Evolutionary conservation across 2,113 vertebrate genomes (phyloP).

Genomic region (Chaenogobius annularis): DNA sequence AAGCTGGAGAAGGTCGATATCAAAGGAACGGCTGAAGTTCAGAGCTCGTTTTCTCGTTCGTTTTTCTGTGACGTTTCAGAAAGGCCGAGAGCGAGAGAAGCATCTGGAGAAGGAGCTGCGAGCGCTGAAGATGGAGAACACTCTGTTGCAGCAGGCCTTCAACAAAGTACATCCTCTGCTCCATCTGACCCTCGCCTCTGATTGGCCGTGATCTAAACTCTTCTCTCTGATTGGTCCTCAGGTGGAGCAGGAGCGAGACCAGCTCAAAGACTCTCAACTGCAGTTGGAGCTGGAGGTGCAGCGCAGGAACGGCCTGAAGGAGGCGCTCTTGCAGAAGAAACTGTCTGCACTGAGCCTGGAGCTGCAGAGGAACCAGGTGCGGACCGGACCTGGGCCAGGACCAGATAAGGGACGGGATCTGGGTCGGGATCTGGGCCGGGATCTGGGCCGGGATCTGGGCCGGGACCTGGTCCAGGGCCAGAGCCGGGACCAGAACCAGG

Average conservation of each 20-base stretch:
- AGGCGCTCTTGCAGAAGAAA: conserved; percentile 85
- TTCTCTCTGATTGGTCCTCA: conserved; percentile 42
- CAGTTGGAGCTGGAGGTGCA: conserved; percentile 85
- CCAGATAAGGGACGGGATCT: too few species aligned
- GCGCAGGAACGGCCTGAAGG: conserved; percentile 84
- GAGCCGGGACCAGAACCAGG: too few species aligned
- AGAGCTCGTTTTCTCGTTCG: too few species aligned
- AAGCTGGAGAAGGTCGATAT: too few species aligned
- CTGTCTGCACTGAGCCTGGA: conserved; percentile 62
- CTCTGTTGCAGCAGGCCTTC: conserved; percentile 86
- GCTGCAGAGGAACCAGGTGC: conserved; percentile 82
- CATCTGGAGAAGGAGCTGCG: conserved; percentile 79
- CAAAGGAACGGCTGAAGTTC: too few species aligned
- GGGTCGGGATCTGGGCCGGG: too few species aligned
- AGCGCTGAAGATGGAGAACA: conserved; percentile 84
- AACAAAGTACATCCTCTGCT: conserved; percentile 75
- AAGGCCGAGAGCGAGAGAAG: conserved; percentile 77
- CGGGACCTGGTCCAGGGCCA: too few species aligned
- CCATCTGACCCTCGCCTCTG: conserved; percentile 4
- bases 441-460: too few species aligned
- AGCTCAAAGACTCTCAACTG: conserved; percentile 85
- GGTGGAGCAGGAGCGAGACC: conserved; percentile 87
- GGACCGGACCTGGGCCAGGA: background rate
- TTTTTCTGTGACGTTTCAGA: conserved; percentile 66
- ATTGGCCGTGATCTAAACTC: background rate